Evolutionary conservation across 2,888 invertebrate genomes (phyloP).

Genomic region (Fissipunctia ypsillon): DNA sequence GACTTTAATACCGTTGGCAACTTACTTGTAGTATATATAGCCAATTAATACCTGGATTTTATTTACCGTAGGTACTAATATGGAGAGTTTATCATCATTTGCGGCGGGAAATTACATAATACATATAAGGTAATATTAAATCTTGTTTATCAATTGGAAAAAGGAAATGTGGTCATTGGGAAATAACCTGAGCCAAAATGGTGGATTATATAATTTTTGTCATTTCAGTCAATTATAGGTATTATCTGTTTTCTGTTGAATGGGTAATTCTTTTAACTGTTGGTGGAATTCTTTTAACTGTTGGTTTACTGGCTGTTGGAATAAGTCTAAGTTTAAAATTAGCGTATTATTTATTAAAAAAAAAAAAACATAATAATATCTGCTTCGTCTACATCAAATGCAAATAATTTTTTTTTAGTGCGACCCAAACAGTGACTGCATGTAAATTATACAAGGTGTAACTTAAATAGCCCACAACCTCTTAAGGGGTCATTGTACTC

Average conservation of each 20-base stretch:
- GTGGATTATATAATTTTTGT: not conserved
- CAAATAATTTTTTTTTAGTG: not conserved
- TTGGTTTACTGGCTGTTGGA: too few relatives aligned
- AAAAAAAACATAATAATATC: too few relatives aligned
- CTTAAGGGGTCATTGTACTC: too few relatives aligned
- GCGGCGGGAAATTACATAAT: conserved; percentile 56
- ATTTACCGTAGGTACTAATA: conserved; percentile 55
- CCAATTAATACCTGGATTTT: conserved; percentile 67
- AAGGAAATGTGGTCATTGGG: not conserved
- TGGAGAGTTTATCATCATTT: conserved; percentile 50
- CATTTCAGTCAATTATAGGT: not conserved
- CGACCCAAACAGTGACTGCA: not conserved
- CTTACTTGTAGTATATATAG: conserved; percentile 26
- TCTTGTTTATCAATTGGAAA: conserved; percentile 26
- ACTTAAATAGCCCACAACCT: too few relatives aligned
- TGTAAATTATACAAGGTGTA: not conserved
- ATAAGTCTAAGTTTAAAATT: not conserved
- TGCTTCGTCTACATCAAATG: not conserved
- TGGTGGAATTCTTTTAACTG: not conserved
- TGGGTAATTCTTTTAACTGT: not conserved
- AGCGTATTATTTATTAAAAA: not conserved
- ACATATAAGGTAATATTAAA: conserved; percentile 55
- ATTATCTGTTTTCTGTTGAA: not conserved
- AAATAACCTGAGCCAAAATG: not conserved
- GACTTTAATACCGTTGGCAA: conserved; percentile 10